phyloP scores from a whole-genome alignment of 1,140 invertebrate species.

The Wiebesia pumilae region DNA sequence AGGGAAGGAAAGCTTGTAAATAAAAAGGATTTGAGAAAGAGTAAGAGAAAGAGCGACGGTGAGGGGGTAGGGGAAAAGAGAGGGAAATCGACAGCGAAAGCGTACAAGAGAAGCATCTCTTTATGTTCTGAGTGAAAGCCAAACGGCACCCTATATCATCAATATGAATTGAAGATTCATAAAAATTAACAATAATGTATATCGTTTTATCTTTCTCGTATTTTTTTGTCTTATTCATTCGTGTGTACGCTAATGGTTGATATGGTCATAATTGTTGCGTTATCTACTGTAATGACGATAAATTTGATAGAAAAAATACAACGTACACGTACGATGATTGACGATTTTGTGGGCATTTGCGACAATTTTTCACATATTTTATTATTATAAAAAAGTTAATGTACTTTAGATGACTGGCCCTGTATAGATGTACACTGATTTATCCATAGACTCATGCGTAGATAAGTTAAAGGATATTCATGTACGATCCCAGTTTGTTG shows the following conservation, averaged over 20 bases:
- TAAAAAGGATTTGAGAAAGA: conserved; percentile 60
- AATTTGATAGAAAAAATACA: no score
- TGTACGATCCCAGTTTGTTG: neutral
- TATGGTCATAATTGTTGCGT: neutral
- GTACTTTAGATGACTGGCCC: no score
- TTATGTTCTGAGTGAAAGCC: neutral
- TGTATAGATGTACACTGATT: no score
- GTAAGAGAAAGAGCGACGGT: neutral
- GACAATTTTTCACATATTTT: no score
- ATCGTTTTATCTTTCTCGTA: neutral
- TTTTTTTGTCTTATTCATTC: neutral
- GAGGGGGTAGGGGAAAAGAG: neutral
- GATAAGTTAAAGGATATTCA: no score
- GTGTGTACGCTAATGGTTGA: neutral
- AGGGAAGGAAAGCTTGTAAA: conserved; percentile 66
- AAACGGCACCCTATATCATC: conserved; percentile 53
- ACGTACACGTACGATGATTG: no score
- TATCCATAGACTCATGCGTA: no score
- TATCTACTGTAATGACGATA: neutral
- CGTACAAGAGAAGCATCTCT: neutral
- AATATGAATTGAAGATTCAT: conserved; percentile 56
- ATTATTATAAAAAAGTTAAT: no score
- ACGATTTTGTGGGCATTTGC: no score
- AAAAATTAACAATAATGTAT: conserved; percentile 58
- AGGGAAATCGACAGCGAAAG: neutral